Evolutionary conservation across 2,797 vertebrate species (phyloP).

Genomic region (Enteromius argenteus): DNA sequence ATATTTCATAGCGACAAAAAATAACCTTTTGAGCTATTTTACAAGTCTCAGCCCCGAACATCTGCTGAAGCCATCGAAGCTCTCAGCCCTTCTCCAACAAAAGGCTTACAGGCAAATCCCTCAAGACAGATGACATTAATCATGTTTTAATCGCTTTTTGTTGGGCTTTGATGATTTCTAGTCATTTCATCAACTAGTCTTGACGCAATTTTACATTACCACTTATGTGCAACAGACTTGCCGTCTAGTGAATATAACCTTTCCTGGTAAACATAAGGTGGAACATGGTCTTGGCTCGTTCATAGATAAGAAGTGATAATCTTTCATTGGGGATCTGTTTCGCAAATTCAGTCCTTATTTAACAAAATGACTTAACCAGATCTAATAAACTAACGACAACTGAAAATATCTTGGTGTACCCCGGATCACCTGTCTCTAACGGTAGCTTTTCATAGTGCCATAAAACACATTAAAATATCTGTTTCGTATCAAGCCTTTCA

Average conservation of each 20-base stretch:
- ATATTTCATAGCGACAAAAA: slow-evolving; percentile 55
- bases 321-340: slow-evolving; percentile 58
- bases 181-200: slow-evolving; percentile 65
- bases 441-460: slow-evolving; percentile 16
- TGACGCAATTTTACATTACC: slow-evolving; percentile 64
- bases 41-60: slow-evolving; percentile 64
- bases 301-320: slow-evolving; percentile 39
- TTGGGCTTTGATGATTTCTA: slow-evolving; percentile 72
- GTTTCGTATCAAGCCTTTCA: slow-evolving; percentile 17
- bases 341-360: slow-evolving; percentile 64
- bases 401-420: background rate
- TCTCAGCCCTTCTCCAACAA: slow-evolving; percentile 70
- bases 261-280: slow-evolving; percentile 57
- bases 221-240: slow-evolving; percentile 56
- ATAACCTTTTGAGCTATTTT: slow-evolving; percentile 65
- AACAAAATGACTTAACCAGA: slow-evolving; percentile 60
- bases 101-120: slow-evolving; percentile 66
- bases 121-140: slow-evolving; percentile 68
- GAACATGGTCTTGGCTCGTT: slow-evolving; percentile 56
- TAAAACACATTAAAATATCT: slow-evolving; percentile 33
- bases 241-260: slow-evolving; percentile 60
- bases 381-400: slow-evolving; percentile 4
- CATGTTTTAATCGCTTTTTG: slow-evolving; percentile 70
- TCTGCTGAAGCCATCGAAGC: slow-evolving; percentile 72
- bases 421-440: slow-evolving; percentile 5